Evolutionary conservation across 2,797 vertebrate species (phyloP), one percentile per base, ranked within the genome.

Genomic region (Mallotus villosus): DNA sequence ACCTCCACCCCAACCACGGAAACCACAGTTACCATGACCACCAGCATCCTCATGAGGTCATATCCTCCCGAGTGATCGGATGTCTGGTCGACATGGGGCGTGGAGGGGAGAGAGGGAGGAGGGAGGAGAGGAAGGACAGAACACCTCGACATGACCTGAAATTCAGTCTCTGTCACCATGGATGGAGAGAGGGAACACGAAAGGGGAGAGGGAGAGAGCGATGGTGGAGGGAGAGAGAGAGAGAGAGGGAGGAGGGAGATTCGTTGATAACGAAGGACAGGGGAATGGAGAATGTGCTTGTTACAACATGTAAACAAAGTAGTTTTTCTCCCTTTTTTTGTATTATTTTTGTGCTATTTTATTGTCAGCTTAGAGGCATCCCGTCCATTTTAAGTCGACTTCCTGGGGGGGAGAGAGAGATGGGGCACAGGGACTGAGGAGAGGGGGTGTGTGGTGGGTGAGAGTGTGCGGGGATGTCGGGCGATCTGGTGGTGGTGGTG

Each of bases 21-120:
- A 57, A 72, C 62, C 29, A 24, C 84, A 67, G 89, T 89, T 89
- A 86, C 88, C 87, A 89, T 90, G 88, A 85, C 90, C 87, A 88
- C 89, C 82, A 64, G 81, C 85, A 77, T 71, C 74, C 72, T 85
- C 82, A 84, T 61, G 81, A 82, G 84, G 82, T 84, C 86, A 76
- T 80, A 74, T 19, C 74, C 2, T 73, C 57, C 74, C 3, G 34
- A 71, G 78, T 49, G 70, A 86, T 85, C 78, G 78, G 82, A 81
- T 85, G 79, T 79, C 79, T 74, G 79, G 72, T 25, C 41, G 12
- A 22, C 58, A 21, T 57, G 11, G 68, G 60, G 71, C 17, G 49
- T n/a, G 3, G 66, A 5, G 51, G 14, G 78, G 78, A 51, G 58
- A 64, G 76, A 80, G 78, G 71, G 19, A 6, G 68, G 71, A n/a